phyloP scores from a whole-genome alignment of 1,140 invertebrate species.

The Metaphire vulgaris region DNA sequence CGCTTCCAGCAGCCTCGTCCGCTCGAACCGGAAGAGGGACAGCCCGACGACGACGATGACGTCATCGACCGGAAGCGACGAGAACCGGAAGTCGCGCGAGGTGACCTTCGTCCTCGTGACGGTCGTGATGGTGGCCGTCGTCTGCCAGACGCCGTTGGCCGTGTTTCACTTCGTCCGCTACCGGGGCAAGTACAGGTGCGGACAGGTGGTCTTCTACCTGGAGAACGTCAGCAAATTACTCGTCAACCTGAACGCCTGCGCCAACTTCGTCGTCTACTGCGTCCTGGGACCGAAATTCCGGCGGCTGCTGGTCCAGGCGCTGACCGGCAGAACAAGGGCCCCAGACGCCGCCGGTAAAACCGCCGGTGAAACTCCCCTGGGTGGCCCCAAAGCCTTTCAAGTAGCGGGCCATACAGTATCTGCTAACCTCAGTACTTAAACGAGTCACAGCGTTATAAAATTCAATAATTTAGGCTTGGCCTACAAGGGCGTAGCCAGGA shows the following conservation, averaged over 20 bases:
- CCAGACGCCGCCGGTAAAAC: no score
- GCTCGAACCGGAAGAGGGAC: background rate
- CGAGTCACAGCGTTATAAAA: no score
- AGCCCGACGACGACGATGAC: background rate
- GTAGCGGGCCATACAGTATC: no score
- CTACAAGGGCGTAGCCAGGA: no score
- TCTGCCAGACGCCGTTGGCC: constrained; percentile 26
- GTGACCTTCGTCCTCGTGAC: constrained; percentile 24
- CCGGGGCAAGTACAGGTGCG: constrained; percentile 9
- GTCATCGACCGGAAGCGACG: no score
- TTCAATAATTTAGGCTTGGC: no score
- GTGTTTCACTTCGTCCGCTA: constrained; percentile 30
- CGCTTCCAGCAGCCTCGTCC: background rate
- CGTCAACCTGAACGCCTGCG: constrained; percentile 28
- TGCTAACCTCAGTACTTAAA: no score
- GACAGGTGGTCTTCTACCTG: constrained; percentile 26
- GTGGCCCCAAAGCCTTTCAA: no score
- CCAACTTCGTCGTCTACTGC: constrained; percentile 30
- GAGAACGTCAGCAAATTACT: constrained; percentile 29
- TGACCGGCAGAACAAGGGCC: constrained; percentile 11
- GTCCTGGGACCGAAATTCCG: constrained; percentile 25
- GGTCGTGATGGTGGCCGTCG: constrained; percentile 26
- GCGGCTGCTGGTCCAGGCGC: constrained; percentile 11
- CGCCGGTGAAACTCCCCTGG: no score
- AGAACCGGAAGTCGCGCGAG: constrained; percentile 12